Evolutionary conservation across 2,113 vertebrate genomes (phyloP).

Genomic region (Halcyon malimbica): DNA sequence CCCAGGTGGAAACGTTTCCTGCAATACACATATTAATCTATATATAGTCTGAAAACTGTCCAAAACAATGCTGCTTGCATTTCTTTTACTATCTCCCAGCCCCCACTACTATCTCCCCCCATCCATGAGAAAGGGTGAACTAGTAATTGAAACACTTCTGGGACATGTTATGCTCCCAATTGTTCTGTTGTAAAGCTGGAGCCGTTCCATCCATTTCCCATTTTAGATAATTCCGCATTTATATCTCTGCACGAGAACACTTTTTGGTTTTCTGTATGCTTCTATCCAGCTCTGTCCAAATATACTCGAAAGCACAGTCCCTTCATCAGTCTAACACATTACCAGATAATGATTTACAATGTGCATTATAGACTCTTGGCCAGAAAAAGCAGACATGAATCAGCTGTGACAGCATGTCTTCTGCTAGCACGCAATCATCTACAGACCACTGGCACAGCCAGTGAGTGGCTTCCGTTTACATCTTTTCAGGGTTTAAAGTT

Average conservation of each 20-base stretch:
- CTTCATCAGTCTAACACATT: background rate
- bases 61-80: background rate
- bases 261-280: background rate
- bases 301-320: background rate
- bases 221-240: background rate
- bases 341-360: background rate
- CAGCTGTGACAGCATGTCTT: background rate
- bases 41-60: background rate
- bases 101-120: background rate
- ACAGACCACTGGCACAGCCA: background rate
- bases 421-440: background rate
- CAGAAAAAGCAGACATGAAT: slow-evolving; percentile 28
- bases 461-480: fast-evolving
- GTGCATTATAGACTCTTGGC: background rate
- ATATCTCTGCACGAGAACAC: background rate
- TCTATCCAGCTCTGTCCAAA: background rate
- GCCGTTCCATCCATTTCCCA: background rate
- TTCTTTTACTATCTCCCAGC: background rate
- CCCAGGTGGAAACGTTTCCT: background rate
- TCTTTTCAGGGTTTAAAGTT: background rate
- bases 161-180: background rate
- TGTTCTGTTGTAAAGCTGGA: background rate
- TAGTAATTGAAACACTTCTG: background rate
- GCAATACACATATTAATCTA: background rate
- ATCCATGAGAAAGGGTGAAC: background rate